A percentile compares a stretch with the other conserved stretches of the same genome.
Evolutionary conservation across 1,140 invertebrate genomes (phyloP).

Genomic region (Leptinotarsa texana): DNA sequence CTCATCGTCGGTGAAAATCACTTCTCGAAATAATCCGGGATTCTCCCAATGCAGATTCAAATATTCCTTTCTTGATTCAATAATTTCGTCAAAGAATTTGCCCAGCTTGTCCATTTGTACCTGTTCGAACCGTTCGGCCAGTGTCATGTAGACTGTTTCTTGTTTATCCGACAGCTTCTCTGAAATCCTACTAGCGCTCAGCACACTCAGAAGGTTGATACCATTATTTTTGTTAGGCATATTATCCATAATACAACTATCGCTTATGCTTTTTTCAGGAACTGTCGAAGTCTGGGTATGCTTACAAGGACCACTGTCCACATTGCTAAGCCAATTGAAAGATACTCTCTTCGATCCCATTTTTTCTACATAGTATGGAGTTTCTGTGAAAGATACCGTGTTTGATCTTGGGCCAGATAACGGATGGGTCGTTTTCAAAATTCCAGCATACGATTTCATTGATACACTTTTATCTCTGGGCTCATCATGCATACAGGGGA

Average conservation of each 20-base stretch:
- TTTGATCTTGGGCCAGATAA: no score
- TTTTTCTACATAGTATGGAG: not conserved
- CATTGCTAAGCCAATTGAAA: not conserved
- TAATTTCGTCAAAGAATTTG: constrained; percentile 8
- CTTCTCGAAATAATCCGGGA: constrained; percentile 36
- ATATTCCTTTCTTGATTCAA: constrained; percentile 25
- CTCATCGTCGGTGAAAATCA: constrained; percentile 25
- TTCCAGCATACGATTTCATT: not conserved
- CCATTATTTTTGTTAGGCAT: not conserved
- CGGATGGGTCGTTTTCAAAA: no score
- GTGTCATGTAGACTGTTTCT: not conserved
- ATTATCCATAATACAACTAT: not conserved
- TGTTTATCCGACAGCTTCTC: not conserved
- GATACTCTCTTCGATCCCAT: not conserved
- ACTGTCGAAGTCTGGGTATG: not conserved
- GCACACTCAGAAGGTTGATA: not conserved
- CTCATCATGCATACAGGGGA: no score
- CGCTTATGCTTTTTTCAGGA: constrained; percentile 1
- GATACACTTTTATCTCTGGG: no score
- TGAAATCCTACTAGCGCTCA: not conserved
- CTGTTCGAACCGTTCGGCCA: constrained; percentile 6
- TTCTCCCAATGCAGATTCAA: constrained; percentile 35
- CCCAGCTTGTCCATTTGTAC: constrained; percentile 1
- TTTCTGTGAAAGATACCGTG: no score
- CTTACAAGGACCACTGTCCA: not conserved